Evolutionary conservation across 2,797 vertebrate species (phyloP), one percentile per base, ranked within the genome.

Genomic region (Setipinna tenuifilis): DNA sequence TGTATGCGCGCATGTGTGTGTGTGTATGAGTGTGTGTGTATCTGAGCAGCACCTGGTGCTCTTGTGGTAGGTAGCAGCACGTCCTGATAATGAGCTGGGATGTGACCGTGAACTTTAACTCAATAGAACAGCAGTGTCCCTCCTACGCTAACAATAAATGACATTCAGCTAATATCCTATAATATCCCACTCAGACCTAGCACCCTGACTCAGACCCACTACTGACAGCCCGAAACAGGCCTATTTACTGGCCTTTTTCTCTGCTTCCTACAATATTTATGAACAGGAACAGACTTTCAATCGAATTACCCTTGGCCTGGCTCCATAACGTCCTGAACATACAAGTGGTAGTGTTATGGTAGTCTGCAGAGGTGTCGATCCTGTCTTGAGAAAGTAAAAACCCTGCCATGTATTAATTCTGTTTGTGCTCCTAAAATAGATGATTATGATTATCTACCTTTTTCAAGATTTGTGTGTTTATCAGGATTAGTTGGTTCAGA

Each of bases 31-130:
- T 25, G 61, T 25, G 3, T 65, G 6, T 25, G n/a, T 65, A 6
- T 6, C 25, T 19, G 71, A 44, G 71, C 71, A 41, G 35, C 71
- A 78, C 71, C 71, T 78, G 71, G 71, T 78, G 71, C 71, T 78
- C 16, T n/a, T 78, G 31, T 44, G 71, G 35, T 31, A 78, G 35
- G 71, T 78, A 71, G 25, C 65, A 71, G 65, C 65, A 31, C 41
- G 44, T 78, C 31, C 35, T n/a, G 71, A 41, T 78, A 78, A 78
- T 78, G 71, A 78, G 35, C 71, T 44, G 71, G 21, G 71, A 78
- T 41, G 31, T 44, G 31, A 78, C 71, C 71, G 35, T 78, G 71
- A 78, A 78, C 71, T 41, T 44, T 2, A 17, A 3, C 68, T 75
- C 14, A 75, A 41, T 75, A 28, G 68, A 75, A 7, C 68, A 75